phyloP scores from a whole-genome alignment of 2,888 invertebrate genomes.

The Tetramorium bicarinatum region DNA sequence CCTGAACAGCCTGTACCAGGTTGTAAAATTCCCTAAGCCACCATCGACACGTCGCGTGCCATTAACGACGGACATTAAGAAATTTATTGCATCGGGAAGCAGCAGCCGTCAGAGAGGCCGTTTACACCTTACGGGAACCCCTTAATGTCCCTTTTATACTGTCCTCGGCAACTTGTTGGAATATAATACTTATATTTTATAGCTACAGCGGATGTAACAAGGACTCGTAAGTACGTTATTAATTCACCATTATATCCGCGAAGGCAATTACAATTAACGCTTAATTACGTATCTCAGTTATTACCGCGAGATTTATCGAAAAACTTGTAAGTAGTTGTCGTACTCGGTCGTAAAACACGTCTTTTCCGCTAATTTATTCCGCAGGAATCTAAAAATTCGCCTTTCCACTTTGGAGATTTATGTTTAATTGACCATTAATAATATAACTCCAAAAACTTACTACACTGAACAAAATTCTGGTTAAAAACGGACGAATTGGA shows the following conservation, averaged over 20 bases:
- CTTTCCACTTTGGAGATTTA: not conserved
- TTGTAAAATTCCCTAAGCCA: not conserved
- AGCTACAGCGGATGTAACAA: not conserved
- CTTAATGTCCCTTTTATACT: conserved; percentile 37
- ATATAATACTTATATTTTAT: conserved; percentile 31
- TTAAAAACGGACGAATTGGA: too few relatives aligned
- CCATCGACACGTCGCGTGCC: conserved; percentile 1
- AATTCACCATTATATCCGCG: conserved; percentile 37
- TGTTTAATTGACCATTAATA: not conserved
- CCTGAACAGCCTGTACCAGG: not conserved
- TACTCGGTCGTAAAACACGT: not conserved
- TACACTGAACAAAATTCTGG: too few relatives aligned
- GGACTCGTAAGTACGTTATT: conserved; percentile 6
- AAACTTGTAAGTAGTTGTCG: conserved; percentile 17
- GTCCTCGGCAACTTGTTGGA: conserved; percentile 26
- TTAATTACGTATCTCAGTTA: not conserved
- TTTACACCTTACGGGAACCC: conserved; percentile 30
- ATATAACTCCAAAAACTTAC: not conserved
- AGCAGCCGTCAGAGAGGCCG: not conserved
- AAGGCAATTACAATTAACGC: not conserved
- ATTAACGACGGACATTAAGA: conserved; percentile 4
- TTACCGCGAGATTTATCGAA: not conserved
- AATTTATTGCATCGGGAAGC: conserved; percentile 30
- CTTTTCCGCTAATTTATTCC: not conserved
- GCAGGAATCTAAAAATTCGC: not conserved